Conservation (phyloP, 2,888 invertebrate genomes). For the Cecidostiba fungosa region DNA sequence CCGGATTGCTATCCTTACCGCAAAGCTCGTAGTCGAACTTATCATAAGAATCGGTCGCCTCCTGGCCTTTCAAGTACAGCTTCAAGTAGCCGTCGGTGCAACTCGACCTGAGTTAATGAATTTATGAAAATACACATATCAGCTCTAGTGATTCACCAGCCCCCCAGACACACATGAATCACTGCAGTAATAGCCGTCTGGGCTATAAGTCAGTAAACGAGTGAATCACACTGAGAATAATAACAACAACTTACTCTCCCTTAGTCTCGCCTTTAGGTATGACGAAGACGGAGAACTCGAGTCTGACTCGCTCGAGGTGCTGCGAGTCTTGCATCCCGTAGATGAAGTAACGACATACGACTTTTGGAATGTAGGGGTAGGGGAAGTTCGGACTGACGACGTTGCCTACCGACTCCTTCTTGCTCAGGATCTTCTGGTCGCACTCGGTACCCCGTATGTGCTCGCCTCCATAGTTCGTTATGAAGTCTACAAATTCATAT, state of each 20-base stretch:
- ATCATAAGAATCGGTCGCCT: slow-evolving; percentile 95
- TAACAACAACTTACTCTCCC: slow-evolving; percentile 87
- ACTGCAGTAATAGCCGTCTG: neutral
- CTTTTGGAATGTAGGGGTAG: slow-evolving; percentile 96
- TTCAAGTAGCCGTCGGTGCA: slow-evolving; percentile 96
- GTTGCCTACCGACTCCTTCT: slow-evolving; percentile 94
- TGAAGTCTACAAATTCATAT: too few relatives aligned
- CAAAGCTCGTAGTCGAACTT: slow-evolving; percentile 97
- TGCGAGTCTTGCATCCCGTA: slow-evolving; percentile 99
- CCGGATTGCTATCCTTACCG: slow-evolving; percentile 89
- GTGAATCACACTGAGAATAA: neutral
- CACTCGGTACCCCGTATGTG: slow-evolving; percentile 99
- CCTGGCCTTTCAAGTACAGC: slow-evolving; percentile 95
- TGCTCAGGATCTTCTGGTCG: slow-evolving; percentile 98
- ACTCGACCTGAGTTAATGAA: slow-evolving; percentile 79
- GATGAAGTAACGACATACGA: slow-evolving; percentile 98
- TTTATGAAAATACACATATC: too few relatives aligned
- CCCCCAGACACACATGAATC: neutral
- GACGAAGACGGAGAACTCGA: slow-evolving; percentile 94
- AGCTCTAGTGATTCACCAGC: neutral
- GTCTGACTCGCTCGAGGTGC: slow-evolving; percentile 95
- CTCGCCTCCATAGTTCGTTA: slow-evolving; percentile 95
- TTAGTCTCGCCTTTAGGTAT: slow-evolving; percentile 90
- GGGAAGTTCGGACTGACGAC: slow-evolving; percentile 99
- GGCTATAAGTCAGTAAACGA: neutral